A percentile compares a stretch with the other conserved stretches of the same genome.
Conservation (phyloP, 2,797 vertebrate genomes). For the Tangara arthus region DNA sequence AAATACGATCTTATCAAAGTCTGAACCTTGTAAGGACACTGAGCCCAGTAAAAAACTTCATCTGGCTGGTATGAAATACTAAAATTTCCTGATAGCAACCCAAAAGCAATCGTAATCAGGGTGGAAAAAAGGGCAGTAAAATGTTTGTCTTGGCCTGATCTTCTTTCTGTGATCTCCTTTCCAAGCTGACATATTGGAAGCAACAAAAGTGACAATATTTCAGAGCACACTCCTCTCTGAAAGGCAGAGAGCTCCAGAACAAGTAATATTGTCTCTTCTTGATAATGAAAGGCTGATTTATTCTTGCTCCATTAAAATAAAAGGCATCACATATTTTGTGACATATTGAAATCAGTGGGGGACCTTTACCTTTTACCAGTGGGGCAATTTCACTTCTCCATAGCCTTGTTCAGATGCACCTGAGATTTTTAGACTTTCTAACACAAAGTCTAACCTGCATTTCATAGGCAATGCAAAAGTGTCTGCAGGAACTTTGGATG, state of each 20-base stretch:
- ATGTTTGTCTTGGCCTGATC: background rate
- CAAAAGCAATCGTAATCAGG: background rate
- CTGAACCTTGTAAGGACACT: background rate
- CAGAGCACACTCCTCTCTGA: background rate
- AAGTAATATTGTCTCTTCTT: background rate
- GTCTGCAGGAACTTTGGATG: background rate
- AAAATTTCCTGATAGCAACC: background rate
- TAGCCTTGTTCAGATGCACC: background rate
- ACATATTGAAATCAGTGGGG: background rate
- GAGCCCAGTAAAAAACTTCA: background rate
- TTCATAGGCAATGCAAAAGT: background rate
- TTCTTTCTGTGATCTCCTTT: background rate
- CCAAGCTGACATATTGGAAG: background rate
- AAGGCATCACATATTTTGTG: background rate
- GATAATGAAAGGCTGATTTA: background rate
- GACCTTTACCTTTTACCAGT: background rate
- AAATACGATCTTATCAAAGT: background rate
- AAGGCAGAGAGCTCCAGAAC: background rate
- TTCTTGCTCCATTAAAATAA: background rate
- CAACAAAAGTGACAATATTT: conserved; percentile 4
- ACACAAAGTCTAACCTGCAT: background rate
- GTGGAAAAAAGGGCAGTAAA: background rate
- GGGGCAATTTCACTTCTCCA: background rate
- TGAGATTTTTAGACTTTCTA: background rate
- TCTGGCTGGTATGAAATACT: background rate